phyloP scores from a whole-genome alignment of 2,797 vertebrate species.

The Erethizon dorsatum region DNA sequence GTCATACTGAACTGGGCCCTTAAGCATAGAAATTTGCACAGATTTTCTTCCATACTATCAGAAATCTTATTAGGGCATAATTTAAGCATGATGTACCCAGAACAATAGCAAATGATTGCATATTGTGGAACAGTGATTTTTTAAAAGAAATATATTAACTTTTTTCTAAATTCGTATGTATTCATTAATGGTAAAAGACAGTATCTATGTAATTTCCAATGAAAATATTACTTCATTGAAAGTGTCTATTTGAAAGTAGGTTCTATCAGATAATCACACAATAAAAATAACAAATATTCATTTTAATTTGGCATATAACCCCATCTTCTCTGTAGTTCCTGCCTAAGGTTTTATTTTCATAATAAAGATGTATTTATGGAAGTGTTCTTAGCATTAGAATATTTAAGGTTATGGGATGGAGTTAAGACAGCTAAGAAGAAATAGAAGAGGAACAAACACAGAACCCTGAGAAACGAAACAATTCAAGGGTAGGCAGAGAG shows the following conservation, averaged over 20 bases:
- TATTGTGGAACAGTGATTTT: background rate
- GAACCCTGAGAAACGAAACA: background rate
- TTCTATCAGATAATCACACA: background rate
- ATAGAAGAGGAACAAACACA: background rate
- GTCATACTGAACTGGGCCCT: background rate
- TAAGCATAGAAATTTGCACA: background rate
- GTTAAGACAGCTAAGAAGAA: background rate
- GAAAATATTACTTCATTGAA: conserved; percentile 49
- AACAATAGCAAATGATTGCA: conserved; percentile 64
- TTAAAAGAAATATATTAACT: conserved; percentile 26
- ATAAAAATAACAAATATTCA: background rate
- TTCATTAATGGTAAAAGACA: conserved; percentile 47
- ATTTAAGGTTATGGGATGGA: background rate
- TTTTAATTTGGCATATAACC: conserved; percentile 14
- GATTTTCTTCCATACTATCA: background rate
- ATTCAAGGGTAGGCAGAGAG: background rate
- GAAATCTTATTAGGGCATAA: background rate
- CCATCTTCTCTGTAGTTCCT: background rate
- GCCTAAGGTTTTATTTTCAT: conserved; percentile 11
- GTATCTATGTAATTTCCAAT: background rate
- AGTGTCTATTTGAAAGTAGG: conserved; percentile 47
- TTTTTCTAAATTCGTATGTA: conserved; percentile 16
- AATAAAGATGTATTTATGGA: background rate
- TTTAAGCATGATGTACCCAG: background rate
- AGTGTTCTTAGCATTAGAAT: background rate